Base-by-base conservation (phyloP, 2,888 invertebrate species). In the Monoplex corrugatus region DNA sequence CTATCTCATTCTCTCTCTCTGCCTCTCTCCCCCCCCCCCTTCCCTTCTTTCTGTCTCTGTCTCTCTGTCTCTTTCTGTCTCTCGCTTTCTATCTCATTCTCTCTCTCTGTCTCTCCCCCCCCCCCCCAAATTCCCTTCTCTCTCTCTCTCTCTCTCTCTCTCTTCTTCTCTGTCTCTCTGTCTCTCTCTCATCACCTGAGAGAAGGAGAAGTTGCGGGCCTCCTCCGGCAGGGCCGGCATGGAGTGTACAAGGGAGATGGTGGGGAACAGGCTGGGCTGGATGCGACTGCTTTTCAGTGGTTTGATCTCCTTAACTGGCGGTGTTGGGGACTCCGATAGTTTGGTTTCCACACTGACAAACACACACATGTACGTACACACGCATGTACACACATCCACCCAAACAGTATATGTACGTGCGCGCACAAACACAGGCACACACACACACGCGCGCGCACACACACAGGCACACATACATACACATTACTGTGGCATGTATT, bases 161-260 rank as follows among this genome's bases (percentile, higher is more conserved):
- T 63, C 63, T 63, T 3, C 28, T 3, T 63, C 16, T 50, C 16
- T 50, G 50, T 50, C 16, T 16, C 50, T 16, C 50, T 16, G 16
- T 13, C 50, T 50, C 50, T 50, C 50, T 50, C 10, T 50, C 50
- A 50, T 50, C 23, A 87, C 87, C 87, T 50, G 45, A 0, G 78
- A n/a, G 75, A 87, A 87, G 32, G 95, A 93, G 50, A 95, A 94
- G 45, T 94, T 92, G n/a, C 94, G 86, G 16, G 94, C 93, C 87
- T 95, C 94, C 85, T 96, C 95, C 8, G 95, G 94, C 80, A 93
- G 91, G 8, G 95, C 94, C 8, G 95, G 95, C 93, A 95, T 93
- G 8, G 95, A 96, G 89, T 94, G 95, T 75, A 95, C 96, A 78
- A 95, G 92, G 57, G 95, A 95, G 80, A 96, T 94, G 13, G 93